Conservation (phyloP, 2,113 vertebrate genomes). For the Trachemys scripta region DNA sequence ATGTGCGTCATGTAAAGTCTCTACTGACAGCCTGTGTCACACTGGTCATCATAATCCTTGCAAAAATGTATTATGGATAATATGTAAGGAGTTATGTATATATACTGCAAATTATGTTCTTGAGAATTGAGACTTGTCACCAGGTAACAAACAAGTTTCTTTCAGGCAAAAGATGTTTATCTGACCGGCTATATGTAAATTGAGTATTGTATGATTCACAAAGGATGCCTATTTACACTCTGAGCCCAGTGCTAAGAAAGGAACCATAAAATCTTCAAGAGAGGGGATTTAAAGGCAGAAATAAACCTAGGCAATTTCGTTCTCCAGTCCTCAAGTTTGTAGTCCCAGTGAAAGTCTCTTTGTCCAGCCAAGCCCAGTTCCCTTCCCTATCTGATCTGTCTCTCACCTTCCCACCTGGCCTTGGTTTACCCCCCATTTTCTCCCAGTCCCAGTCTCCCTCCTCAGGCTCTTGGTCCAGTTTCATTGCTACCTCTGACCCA, state of each 20-base stretch:
- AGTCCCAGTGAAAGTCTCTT: background rate
- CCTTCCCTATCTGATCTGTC: background rate
- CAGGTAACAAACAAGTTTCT: background rate
- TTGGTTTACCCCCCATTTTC: background rate
- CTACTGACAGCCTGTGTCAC: background rate
- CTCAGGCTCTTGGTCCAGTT: background rate
- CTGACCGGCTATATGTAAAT: background rate
- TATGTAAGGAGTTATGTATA: background rate
- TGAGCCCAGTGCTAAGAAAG: background rate
- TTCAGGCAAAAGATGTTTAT: background rate
- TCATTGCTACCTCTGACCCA: background rate
- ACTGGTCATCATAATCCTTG: background rate
- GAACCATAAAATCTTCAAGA: background rate
- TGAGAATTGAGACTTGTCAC: background rate
- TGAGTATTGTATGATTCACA: background rate
- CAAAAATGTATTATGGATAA: background rate
- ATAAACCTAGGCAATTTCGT: background rate
- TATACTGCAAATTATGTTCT: background rate
- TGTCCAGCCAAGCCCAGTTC: background rate
- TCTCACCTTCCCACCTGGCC: background rate
- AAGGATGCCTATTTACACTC: background rate
- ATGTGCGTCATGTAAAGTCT: background rate
- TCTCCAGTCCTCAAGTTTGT: background rate
- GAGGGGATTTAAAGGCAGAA: background rate
- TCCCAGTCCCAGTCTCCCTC: background rate